phyloP scores from a whole-genome alignment of 2,888 invertebrate species.

The Hipparchia sbordonii region DNA sequence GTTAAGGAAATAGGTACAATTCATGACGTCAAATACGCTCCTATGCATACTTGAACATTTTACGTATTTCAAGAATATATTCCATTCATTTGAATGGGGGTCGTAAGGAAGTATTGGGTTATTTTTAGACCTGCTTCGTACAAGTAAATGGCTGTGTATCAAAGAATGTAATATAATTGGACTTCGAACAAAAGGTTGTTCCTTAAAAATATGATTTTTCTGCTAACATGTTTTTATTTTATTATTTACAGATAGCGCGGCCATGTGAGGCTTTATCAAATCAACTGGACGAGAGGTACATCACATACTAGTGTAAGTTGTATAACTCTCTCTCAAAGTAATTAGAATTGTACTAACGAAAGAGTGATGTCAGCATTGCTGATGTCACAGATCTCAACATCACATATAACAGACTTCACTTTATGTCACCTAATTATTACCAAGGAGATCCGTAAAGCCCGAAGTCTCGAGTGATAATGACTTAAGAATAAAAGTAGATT shows the following conservation, averaged over 20 bases:
- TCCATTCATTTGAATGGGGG: not conserved
- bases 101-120: not conserved
- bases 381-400: too few species aligned
- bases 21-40: not conserved
- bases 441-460: too few species aligned
- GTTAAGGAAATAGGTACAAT: not conserved
- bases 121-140: not conserved
- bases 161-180: conserved; percentile 2
- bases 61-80: not conserved
- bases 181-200: not conserved
- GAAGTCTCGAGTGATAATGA: too few species aligned
- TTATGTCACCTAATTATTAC: too few species aligned
- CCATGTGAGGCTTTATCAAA: not conserved
- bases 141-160: not conserved
- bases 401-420: too few species aligned
- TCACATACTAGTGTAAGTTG: conserved; percentile 12
- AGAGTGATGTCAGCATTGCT: too few species aligned
- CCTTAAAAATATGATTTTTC: not conserved
- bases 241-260: conserved; percentile 10
- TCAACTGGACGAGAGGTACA: not conserved
- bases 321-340: not conserved
- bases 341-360: too few species aligned
- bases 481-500: too few species aligned
- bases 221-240: not conserved
- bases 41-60: not conserved